phyloP scores from a whole-genome alignment of 2,113 vertebrate species.

The Melanerpes formicivorus region DNA sequence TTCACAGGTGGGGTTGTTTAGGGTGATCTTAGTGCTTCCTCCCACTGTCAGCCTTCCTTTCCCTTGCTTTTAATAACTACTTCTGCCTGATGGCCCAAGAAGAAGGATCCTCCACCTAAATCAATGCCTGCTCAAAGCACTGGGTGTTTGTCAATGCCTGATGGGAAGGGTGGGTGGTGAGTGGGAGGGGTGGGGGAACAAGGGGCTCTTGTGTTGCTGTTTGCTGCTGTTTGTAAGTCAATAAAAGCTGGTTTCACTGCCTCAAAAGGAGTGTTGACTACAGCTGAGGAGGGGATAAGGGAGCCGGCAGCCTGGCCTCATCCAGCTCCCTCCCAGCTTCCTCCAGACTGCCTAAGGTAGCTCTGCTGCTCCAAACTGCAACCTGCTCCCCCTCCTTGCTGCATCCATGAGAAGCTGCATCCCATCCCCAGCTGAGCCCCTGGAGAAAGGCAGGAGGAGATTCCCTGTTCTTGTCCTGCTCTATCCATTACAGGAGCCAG shows the following conservation, averaged over 20 bases:
- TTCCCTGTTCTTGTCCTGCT: not conserved
- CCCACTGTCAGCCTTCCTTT: not conserved
- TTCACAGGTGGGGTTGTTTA: no score
- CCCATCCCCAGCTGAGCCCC: not conserved
- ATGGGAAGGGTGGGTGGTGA: not conserved
- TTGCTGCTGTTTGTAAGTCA: not conserved
- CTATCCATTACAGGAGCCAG: not conserved
- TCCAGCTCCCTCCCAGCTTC: fast-evolving
- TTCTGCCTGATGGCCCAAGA: not conserved
- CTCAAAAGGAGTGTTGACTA: not conserved
- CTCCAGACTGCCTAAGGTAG: not conserved
- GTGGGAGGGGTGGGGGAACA: not conserved
- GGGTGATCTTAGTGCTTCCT: not conserved
- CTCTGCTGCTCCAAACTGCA: not conserved
- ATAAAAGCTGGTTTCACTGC: slow-evolving; percentile 26
- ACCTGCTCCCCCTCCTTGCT: not conserved
- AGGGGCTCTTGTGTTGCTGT: not conserved
- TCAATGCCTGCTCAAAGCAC: not conserved
- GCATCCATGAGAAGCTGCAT: not conserved
- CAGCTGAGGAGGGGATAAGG: not conserved
- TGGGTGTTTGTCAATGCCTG: not conserved
- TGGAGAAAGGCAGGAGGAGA: not conserved
- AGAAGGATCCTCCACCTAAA: not conserved
- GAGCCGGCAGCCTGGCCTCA: not conserved
- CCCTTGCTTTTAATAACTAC: not conserved